Conservation (phyloP, 2,797 vertebrate species). For the Cirrhinus molitorella region DNA sequence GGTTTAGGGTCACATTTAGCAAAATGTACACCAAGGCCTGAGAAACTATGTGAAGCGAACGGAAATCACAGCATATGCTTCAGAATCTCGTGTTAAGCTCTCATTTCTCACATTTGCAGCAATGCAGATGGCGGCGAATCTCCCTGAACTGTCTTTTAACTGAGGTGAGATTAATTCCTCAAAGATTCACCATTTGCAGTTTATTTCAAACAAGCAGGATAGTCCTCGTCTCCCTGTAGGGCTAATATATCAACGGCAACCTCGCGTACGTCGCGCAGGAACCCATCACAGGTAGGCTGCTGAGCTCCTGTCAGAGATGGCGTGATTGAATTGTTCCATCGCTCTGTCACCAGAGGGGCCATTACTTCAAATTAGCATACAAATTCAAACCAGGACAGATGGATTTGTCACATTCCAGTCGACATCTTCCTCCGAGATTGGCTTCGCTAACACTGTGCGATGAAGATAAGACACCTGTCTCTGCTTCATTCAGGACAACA, state of each 20-base stretch:
- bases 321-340: conserved; percentile 87
- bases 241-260: conserved; percentile 80
- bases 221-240: conserved; percentile 71
- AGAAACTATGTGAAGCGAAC: background rate
- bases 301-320: conserved; percentile 82
- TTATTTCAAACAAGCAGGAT: conserved; percentile 75
- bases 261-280: conserved; percentile 70
- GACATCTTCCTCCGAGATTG: conserved; percentile 83
- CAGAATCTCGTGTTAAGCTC: background rate
- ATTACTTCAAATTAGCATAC: conserved; percentile 91
- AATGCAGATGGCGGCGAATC: conserved; percentile 54
- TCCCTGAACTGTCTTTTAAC: conserved; percentile 68
- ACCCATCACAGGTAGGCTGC: conserved; percentile 75
- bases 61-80: conserved; percentile 2
- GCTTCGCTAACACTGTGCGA: conserved; percentile 79
- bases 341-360: conserved; percentile 85
- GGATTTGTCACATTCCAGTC: conserved; percentile 87
- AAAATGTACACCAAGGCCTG: background rate
- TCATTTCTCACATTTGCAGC: conserved; percentile 25
- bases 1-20: too few species aligned
- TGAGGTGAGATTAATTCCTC: conserved; percentile 70
- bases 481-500: conserved; percentile 66
- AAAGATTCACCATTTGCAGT: conserved; percentile 65
- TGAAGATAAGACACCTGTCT: conserved; percentile 87
- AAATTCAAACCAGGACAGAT: conserved; percentile 88